A percentile compares a stretch with the other conserved stretches of the same genome.
Evolutionary conservation across 2,888 invertebrate species (phyloP).

Genomic region (Chaetoderma sp.): DNA sequence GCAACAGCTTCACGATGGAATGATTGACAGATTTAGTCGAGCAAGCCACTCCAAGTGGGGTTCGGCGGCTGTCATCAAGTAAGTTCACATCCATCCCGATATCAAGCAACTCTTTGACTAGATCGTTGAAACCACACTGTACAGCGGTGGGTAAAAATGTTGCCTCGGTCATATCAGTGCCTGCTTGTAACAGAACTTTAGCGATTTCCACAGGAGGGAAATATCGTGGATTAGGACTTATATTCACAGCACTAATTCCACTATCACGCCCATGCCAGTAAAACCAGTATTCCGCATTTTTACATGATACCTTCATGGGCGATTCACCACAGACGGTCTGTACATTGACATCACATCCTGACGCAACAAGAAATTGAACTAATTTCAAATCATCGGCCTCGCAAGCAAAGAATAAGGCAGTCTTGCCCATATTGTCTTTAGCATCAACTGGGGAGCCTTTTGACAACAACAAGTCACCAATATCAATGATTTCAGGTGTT

Average conservation of each 20-base stretch:
- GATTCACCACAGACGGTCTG: constrained; percentile 52
- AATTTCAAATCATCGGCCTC: constrained; percentile 50
- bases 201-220: constrained; percentile 57
- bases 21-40: constrained; percentile 47
- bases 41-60: constrained; percentile 57
- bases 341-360: constrained; percentile 51
- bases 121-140: constrained; percentile 46
- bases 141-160: constrained; percentile 58
- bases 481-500: constrained; percentile 39
- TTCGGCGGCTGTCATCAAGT: constrained; percentile 58
- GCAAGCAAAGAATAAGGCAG: constrained; percentile 51
- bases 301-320: constrained; percentile 53
- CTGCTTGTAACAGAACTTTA: constrained; percentile 50
- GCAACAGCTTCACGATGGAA: constrained; percentile 50
- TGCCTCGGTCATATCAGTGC: constrained; percentile 50
- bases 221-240: constrained; percentile 31
- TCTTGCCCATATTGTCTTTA: constrained; percentile 52
- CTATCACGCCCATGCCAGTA: constrained; percentile 50
- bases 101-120: constrained; percentile 51
- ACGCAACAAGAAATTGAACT: constrained; percentile 44
- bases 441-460: constrained; percentile 42
- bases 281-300: constrained; percentile 59
- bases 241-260: constrained; percentile 24
- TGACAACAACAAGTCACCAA: constrained; percentile 42
- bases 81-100: constrained; percentile 61